These are phyloP conservation scores for Tubulanus polymorphus DNA, from an alignment of 2,888 invertebrate genomes.

Conservation along the genomic window DNA sequence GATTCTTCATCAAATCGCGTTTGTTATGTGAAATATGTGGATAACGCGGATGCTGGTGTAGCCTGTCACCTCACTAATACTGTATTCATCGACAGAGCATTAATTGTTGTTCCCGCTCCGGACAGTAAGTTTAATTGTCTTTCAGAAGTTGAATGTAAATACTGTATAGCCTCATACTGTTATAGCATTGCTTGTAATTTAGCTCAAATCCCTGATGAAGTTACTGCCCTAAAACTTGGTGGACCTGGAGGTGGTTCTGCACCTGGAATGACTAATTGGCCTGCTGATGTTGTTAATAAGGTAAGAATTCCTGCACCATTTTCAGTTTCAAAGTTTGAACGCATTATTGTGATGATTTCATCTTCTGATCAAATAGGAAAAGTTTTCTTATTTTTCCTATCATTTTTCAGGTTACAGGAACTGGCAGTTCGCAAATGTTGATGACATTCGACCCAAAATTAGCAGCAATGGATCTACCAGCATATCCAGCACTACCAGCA, in stretches of 20 bases:
- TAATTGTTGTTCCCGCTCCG: conserved; percentile 89
- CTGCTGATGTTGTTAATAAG: conserved; percentile 83
- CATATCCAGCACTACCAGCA: conserved; percentile 69
- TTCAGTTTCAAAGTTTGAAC: conserved; percentile 10
- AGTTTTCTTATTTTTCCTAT: conserved; percentile 1
- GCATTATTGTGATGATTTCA: too few relatives aligned
- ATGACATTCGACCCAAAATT: conserved; percentile 77
- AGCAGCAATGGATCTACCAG: conserved; percentile 70
- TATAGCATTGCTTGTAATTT: conserved; percentile 17
- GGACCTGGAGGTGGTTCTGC: conserved; percentile 83
- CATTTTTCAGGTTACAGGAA: conserved; percentile 31
- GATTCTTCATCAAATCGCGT: conserved; percentile 91
- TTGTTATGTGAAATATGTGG: conserved; percentile 94
- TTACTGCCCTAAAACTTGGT: conserved; percentile 85
- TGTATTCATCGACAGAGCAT: conserved; percentile 94
- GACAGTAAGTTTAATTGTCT: conserved; percentile 52
- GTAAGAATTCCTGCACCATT: conserved; percentile 41
- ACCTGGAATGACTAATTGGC: conserved; percentile 70
- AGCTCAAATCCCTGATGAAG: conserved; percentile 92
- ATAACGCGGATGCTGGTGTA: conserved; percentile 81
- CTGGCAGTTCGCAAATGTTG: conserved; percentile 37
- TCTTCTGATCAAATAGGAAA: not conserved
- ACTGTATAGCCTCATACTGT: not conserved
- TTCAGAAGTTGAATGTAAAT: not conserved
- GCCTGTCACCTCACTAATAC: conserved; percentile 98